These are phyloP conservation scores for Protodeltote pygarga DNA, from an alignment of 2,888 invertebrate genomes.

Conservation along the genomic window DNA sequence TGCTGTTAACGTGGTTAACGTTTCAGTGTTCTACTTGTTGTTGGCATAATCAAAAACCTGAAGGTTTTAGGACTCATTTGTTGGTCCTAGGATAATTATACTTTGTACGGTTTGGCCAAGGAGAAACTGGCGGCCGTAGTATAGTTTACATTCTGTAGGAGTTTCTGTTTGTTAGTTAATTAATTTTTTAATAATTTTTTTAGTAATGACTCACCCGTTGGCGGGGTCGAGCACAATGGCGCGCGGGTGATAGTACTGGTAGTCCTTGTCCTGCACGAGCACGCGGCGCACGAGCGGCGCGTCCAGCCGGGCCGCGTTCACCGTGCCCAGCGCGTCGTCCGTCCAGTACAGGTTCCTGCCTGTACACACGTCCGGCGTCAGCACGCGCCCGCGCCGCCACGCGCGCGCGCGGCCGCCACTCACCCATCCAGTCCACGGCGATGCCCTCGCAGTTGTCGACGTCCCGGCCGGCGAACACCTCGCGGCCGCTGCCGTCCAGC, in stretches of 20 bases:
- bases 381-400: not conserved
- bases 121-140: no score
- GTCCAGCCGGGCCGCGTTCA: conserved; percentile 89
- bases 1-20: conserved; percentile 52
- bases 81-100: no score
- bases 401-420: conserved; percentile 17
- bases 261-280: conserved; percentile 87
- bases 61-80: no score
- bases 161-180: no score
- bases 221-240: conserved; percentile 90
- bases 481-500: conserved; percentile 86
- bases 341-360: conserved; percentile 93
- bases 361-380: conserved; percentile 29
- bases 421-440: conserved; percentile 94
- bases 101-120: no score
- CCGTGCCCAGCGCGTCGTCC: conserved; percentile 89
- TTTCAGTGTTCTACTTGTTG: no score
- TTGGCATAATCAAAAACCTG: no score
- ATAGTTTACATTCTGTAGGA: no score
- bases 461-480: conserved; percentile 86
- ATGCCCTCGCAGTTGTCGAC: conserved; percentile 90
- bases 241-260: conserved; percentile 87
- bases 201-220: conserved; percentile 87
- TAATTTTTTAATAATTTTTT: no score
- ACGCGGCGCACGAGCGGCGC: conserved; percentile 85